A percentile compares a stretch with the other conserved stretches of the same genome.
These are phyloP conservation scores for Hapalemur alaotrensis DNA, from an alignment of 2,797 vertebrate genomes.

Conservation along the genomic window DNA sequence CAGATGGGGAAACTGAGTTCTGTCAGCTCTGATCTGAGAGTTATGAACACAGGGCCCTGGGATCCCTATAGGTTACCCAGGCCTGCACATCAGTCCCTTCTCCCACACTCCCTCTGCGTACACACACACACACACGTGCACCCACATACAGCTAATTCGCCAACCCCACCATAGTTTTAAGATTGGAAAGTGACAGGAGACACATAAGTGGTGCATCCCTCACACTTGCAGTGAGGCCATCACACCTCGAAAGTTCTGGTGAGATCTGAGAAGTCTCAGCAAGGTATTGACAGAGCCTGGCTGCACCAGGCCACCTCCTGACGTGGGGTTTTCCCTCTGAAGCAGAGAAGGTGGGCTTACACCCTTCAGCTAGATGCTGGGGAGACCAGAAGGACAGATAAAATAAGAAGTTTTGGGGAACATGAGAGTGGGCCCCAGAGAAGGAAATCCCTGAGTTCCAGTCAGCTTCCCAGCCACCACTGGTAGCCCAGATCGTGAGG, in stretches of 20 bases:
- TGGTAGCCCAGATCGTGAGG: not conserved
- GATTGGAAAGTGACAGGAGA: not conserved
- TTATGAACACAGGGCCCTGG: not conserved
- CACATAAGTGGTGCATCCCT: not conserved
- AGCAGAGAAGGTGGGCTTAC: not conserved
- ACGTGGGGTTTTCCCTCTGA: not conserved
- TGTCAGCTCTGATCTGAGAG: not conserved
- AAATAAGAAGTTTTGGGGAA: not conserved
- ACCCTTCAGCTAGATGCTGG: not conserved
- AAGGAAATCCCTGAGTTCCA: not conserved
- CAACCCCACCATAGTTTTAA: not conserved
- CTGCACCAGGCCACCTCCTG: not conserved
- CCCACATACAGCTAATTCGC: not conserved
- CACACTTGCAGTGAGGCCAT: not conserved
- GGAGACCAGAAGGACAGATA: not conserved
- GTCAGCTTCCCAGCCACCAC: not conserved
- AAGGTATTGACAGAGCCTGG: not conserved
- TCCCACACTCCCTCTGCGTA: too few relatives aligned
- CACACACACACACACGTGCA: not conserved
- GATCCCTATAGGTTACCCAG: not conserved
- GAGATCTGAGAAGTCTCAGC: not conserved
- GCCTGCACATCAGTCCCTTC: not conserved
- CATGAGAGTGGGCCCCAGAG: not conserved
- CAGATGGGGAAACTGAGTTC: not conserved
- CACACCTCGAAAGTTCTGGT: not conserved